These are phyloP conservation scores for Belgica antarctica DNA, from an alignment of 2,888 invertebrate genomes.

Conservation along the genomic window DNA sequence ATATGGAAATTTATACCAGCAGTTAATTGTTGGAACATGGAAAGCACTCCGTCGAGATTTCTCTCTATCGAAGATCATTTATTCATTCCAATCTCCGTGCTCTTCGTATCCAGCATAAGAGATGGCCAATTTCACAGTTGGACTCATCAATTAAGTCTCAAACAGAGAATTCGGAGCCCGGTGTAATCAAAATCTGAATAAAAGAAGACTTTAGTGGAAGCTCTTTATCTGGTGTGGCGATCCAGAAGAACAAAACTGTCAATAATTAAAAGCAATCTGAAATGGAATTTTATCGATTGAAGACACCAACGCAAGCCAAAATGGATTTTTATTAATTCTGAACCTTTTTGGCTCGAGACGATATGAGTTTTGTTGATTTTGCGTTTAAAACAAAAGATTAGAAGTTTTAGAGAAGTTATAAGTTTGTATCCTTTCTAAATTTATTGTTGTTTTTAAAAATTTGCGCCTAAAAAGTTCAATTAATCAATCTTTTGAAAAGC, in stretches of 20 bases:
- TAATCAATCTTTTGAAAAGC: no score
- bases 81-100: slow-evolving; percentile 10
- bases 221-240: no score
- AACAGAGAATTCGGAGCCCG: neutral
- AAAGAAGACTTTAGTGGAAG: no score
- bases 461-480: no score
- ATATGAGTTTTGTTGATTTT: no score
- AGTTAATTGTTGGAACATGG: slow-evolving; percentile 19
- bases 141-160: slow-evolving; percentile 28
- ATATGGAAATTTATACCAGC: slow-evolving; percentile 8
- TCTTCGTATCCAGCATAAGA: neutral
- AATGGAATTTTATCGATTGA: neutral
- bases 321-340: no score
- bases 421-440: no score
- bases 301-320: neutral
- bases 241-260: no score
- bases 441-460: no score
- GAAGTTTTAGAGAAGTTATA: no score
- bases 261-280: slow-evolving; percentile 19
- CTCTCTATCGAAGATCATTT: slow-evolving; percentile 8
- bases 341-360: no score
- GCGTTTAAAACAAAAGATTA: no score
- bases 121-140: slow-evolving; percentile 19
- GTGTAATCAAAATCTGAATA: neutral
- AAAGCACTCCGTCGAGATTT: neutral